phyloP scores from a whole-genome alignment of 2,797 vertebrate species.

The Hippopotamyrus pictus region DNA sequence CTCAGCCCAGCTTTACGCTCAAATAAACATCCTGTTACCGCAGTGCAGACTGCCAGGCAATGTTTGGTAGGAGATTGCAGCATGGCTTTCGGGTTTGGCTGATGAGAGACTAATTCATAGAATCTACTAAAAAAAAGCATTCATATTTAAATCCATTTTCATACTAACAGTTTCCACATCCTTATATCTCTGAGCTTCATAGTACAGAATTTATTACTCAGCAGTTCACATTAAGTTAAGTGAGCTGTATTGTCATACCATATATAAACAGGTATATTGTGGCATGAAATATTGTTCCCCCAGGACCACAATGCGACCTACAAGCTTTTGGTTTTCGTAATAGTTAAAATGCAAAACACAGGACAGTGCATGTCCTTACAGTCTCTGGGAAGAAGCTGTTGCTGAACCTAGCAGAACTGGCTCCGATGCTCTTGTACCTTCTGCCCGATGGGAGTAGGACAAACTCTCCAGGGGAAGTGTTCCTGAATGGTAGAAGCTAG shows the following conservation, averaged over 20 bases:
- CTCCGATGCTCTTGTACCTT: background rate
- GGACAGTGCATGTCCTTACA: background rate
- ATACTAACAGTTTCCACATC: background rate
- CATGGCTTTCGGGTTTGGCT: background rate
- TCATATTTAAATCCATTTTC: background rate
- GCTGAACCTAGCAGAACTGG: background rate
- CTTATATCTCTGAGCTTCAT: background rate
- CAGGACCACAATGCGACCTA: background rate
- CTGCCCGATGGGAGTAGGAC: background rate
- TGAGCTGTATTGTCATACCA: background rate
- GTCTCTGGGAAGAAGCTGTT: background rate
- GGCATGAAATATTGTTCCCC: background rate
- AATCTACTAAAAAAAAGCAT: background rate
- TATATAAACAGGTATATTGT: background rate
- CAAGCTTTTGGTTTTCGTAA: background rate
- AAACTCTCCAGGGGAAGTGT: background rate
- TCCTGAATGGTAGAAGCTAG: background rate
- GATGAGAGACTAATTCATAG: background rate
- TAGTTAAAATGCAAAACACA: background rate
- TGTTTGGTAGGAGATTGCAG: background rate
- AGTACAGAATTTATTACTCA: background rate
- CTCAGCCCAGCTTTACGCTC: background rate
- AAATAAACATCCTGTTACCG: background rate
- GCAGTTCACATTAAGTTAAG: background rate
- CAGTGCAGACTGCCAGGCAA: background rate